Conservation (phyloP, 2,888 invertebrate species). For the Dendrolimus pini region DNA sequence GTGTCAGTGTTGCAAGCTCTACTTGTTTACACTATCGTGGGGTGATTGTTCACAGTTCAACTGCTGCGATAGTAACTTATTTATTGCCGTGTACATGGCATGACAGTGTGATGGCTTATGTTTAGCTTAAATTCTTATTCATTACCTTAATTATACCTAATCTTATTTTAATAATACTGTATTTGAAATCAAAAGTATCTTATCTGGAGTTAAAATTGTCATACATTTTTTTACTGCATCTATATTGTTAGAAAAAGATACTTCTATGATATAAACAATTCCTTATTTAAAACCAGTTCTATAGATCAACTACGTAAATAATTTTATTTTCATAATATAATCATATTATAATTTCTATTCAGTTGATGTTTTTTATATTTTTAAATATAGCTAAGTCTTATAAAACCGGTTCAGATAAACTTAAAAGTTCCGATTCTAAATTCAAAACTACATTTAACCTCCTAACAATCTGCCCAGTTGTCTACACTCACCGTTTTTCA, state of each 20-base stretch:
- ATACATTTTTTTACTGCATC: not conserved
- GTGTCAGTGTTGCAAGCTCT: slow-evolving; percentile 69
- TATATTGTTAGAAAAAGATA: slow-evolving; percentile 42
- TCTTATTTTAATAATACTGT: slow-evolving; percentile 16
- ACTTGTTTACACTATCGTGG: slow-evolving; percentile 47
- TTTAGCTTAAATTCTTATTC: slow-evolving; percentile 26
- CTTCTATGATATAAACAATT: slow-evolving; percentile 38
- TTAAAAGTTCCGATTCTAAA: not conserved
- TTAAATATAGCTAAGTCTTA: not conserved
- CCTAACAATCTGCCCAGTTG: slow-evolving; percentile 41
- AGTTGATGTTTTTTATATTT: not conserved
- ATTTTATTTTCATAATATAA: not conserved
- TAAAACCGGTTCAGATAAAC: not conserved
- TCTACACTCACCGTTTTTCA: slow-evolving; percentile 78
- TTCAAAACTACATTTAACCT: slow-evolving; percentile 32
- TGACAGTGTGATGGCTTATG: slow-evolving; percentile 50
- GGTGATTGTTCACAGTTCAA: slow-evolving; percentile 36
- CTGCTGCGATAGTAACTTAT: slow-evolving; percentile 25
- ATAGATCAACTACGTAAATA: not conserved
- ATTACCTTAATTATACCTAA: slow-evolving; percentile 5
- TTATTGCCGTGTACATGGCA: slow-evolving; percentile 25
- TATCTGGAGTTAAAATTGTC: slow-evolving; percentile 9
- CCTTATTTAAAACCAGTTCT: slow-evolving; percentile 5
- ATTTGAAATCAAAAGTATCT: slow-evolving; percentile 41
- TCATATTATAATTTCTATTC: not conserved